Conservation (phyloP, 1,140 invertebrate genomes). For the Apis laboriosa region DNA sequence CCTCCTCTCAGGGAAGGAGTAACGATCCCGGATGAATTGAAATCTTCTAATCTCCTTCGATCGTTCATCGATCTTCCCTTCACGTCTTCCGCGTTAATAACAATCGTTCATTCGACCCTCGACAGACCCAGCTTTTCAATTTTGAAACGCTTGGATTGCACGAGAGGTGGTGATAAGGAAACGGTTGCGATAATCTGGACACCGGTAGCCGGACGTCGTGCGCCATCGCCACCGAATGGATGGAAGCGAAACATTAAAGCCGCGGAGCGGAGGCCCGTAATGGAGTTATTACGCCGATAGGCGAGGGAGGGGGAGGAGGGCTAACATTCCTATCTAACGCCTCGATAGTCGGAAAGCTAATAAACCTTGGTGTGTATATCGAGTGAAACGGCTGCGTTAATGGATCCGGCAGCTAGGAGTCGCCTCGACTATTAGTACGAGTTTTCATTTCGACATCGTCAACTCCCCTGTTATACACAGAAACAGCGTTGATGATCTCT, state of each 20-base stretch:
- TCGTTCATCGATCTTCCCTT: too few relatives aligned
- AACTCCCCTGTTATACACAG: slow-evolving; percentile 7
- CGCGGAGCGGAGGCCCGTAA: slow-evolving; percentile 8
- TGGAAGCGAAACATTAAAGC: slow-evolving; percentile 44
- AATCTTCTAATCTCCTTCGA: too few relatives aligned
- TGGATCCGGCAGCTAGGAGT: slow-evolving; percentile 27
- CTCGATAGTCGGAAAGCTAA: slow-evolving; percentile 19
- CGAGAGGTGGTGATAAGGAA: slow-evolving; percentile 22
- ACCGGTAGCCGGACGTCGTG: neutral
- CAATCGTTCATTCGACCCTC: too few relatives aligned
- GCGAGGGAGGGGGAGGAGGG: neutral
- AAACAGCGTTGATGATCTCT: neutral
- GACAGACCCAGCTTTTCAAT: too few relatives aligned
- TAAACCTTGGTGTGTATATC: slow-evolving; percentile 32
- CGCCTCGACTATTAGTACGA: slow-evolving; percentile 2
- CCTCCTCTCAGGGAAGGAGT: too few relatives aligned
- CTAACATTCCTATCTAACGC: slow-evolving; percentile 33
- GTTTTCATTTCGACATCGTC: neutral
- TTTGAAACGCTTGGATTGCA: neutral
- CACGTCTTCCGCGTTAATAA: too few relatives aligned
- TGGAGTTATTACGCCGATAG: slow-evolving; percentile 47
- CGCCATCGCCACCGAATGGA: neutral
- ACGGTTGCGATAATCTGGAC: neutral
- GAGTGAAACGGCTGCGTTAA: slow-evolving; percentile 42
- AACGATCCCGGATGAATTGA: too few relatives aligned